These are phyloP conservation scores for Glaucopsyche alexis DNA, from an alignment of 2,888 invertebrate genomes.

Conservation along the genomic window DNA sequence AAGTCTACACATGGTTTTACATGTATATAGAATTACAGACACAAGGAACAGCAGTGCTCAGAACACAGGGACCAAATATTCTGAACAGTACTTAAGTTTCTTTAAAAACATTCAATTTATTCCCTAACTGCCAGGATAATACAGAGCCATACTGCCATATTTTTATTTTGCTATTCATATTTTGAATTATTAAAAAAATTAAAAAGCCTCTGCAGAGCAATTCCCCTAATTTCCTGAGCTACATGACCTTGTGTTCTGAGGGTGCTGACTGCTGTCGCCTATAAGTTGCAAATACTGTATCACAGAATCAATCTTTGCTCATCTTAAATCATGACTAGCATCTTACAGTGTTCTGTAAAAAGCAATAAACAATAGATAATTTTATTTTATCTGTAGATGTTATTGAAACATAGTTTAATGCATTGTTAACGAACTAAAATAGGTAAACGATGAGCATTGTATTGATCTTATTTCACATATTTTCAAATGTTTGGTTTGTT, in stretches of 20 bases:
- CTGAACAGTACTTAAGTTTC: background rate
- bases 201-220: background rate
- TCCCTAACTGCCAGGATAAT: background rate
- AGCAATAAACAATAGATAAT: slow-evolving; percentile 42
- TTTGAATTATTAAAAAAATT: background rate
- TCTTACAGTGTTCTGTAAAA: slow-evolving; percentile 39
- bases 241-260: slow-evolving; percentile 56
- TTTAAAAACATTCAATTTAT: background rate
- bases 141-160: background rate
- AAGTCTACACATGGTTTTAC: slow-evolving; percentile 79
- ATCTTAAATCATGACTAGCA: slow-evolving; percentile 49
- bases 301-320: slow-evolving; percentile 59
- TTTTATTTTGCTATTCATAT: background rate
- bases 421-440: slow-evolving; percentile 41
- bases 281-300: slow-evolving; percentile 36
- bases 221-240: background rate
- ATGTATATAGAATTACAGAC: slow-evolving; percentile 63
- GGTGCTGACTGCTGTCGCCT: slow-evolving; percentile 50
- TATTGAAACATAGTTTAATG: slow-evolving; percentile 42
- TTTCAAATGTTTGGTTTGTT: slow-evolving; percentile 71
- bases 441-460: slow-evolving; percentile 60
- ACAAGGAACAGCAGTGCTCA: slow-evolving; percentile 63
- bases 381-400: slow-evolving; percentile 40
- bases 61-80: slow-evolving; percentile 50
- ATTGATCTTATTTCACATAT: slow-evolving; percentile 73